A percentile compares a stretch with the other conserved stretches of the same genome.
Evolutionary conservation across 2,888 invertebrate genomes (phyloP).

Genomic region (Lagria hirta): DNA sequence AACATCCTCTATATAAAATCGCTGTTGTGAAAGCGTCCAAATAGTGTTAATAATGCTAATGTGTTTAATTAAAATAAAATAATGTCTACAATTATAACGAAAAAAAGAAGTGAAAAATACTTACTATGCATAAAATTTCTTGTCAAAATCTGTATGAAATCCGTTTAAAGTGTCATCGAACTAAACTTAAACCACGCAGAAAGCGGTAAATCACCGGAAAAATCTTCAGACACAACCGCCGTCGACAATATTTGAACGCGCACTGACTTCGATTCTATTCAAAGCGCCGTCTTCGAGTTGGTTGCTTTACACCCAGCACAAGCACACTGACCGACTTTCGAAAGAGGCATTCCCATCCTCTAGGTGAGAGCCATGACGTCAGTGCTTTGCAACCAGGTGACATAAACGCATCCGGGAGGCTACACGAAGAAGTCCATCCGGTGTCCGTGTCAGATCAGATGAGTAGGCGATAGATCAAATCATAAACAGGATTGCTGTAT

Average conservation of each 20-base stretch:
- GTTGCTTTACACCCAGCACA: slow-evolving; percentile 40
- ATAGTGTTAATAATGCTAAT: too few species aligned
- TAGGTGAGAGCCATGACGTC: slow-evolving; percentile 48
- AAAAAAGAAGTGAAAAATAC: background rate
- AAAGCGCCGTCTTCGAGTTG: slow-evolving; percentile 26
- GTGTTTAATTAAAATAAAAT: background rate
- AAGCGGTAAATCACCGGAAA: slow-evolving; percentile 6
- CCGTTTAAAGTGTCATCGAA: slow-evolving; percentile 10
- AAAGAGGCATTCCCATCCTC: slow-evolving; percentile 42
- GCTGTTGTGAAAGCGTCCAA: too few species aligned
- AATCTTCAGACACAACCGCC: slow-evolving; percentile 5
- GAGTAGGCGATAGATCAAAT: slow-evolving; percentile 8
- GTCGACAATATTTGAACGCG: slow-evolving; percentile 15
- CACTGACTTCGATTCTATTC: slow-evolving; percentile 20
- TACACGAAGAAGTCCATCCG: slow-evolving; percentile 21
- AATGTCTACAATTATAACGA: background rate
- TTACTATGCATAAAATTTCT: too few species aligned
- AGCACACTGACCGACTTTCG: slow-evolving; percentile 51
- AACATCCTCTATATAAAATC: too few species aligned
- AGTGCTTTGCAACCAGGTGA: slow-evolving; percentile 40
- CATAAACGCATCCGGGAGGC: slow-evolving; percentile 40
- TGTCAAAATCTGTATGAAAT: too few species aligned
- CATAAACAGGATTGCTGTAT: too few species aligned
- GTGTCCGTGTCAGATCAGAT: too few species aligned
- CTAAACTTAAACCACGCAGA: slow-evolving; percentile 6